Base-by-base conservation (phyloP, 1,140 invertebrate species). In the Drosophila mauritiana region DNA sequence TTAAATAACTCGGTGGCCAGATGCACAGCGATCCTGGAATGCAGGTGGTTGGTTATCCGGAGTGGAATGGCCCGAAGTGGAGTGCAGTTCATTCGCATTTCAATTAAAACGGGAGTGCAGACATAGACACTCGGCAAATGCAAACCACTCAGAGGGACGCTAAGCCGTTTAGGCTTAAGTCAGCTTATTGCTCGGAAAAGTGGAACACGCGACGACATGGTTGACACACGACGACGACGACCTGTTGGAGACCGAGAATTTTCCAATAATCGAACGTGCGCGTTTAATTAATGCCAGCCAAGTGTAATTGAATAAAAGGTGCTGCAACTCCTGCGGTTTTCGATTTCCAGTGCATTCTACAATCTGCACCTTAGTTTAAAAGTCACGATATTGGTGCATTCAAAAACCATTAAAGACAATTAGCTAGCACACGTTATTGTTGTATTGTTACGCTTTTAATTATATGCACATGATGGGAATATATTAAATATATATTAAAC, bases 11-110 rank as follows among this genome's bases (percentile, higher is more conserved):
- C 52, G 78, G 59, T 68, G 49, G 42, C 27, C 52, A 69, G 64
- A 48, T 43, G 73, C 64, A 62, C 4, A 6, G 52, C 3, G 10
- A 6, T 17, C 13, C 20, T 12, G 64, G 64, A 22, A 73, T 68
- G 54, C 63, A 53, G 46, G 53, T 68, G 48, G 27, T 17, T 68
- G 48, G 27, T 17, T 31, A 31, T 54, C 8, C 22, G 55, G 42
- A 36, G 55, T 52, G 34, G 37, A 52, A 43, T 49, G 45, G 42
- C 37, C 27, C 36, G 54, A 49, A 55, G 48, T 51, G 27, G 49
- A 51, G 68, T 82, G 57, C 69, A 82, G 80, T 83, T 82, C 74
- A 82, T 83, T 82, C 80, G 80, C 80, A 74, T 82, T 83, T 82
- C 80, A 82, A 78, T 83, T 82, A 82, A 81, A 73, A 53, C 22